phyloP scores from a whole-genome alignment of 1,140 invertebrate genomes.

The Leptinotarsa undecemlineata region DNA sequence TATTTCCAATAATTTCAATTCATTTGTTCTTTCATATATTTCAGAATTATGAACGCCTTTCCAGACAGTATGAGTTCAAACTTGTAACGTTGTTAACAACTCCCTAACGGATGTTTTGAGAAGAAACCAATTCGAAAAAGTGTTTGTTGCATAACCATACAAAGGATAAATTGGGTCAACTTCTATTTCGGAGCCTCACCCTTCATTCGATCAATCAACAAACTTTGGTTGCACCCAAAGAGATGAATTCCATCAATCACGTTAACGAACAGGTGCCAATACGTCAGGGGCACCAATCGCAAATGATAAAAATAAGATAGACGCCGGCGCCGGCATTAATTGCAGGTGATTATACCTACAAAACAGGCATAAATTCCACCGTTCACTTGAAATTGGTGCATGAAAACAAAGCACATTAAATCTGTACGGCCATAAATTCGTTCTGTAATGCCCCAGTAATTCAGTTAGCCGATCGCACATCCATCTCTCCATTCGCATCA shows the following conservation, averaged over 20 bases:
- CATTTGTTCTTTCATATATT: too few species aligned
- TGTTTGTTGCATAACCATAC: too few species aligned
- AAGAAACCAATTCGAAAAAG: too few species aligned
- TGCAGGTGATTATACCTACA: slow-evolving; percentile 37
- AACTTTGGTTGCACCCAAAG: neutral
- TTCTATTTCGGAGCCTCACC: neutral
- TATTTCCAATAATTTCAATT: too few species aligned
- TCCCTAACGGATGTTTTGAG: too few species aligned
- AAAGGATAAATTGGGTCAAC: neutral
- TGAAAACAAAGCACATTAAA: slow-evolving; percentile 44
- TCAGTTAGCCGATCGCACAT: slow-evolving; percentile 47
- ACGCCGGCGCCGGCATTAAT: slow-evolving; percentile 31
- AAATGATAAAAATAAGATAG: slow-evolving; percentile 28
- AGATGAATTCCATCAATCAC: neutral
- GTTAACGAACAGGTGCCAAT: slow-evolving; percentile 3
- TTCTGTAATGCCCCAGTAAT: slow-evolving; percentile 45
- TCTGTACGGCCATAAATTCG: slow-evolving; percentile 45
- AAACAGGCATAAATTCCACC: slow-evolving; percentile 39
- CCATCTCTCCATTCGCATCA: slow-evolving; percentile 43
- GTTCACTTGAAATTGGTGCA: slow-evolving; percentile 37
- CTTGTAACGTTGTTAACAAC: too few species aligned
- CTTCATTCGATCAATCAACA: too few species aligned
- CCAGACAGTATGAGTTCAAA: too few species aligned
- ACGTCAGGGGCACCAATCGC: neutral
- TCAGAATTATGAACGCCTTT: too few species aligned